These are phyloP conservation scores for Anguilla anguilla DNA, from an alignment of 2,797 vertebrate species.

Conservation along the genomic window DNA sequence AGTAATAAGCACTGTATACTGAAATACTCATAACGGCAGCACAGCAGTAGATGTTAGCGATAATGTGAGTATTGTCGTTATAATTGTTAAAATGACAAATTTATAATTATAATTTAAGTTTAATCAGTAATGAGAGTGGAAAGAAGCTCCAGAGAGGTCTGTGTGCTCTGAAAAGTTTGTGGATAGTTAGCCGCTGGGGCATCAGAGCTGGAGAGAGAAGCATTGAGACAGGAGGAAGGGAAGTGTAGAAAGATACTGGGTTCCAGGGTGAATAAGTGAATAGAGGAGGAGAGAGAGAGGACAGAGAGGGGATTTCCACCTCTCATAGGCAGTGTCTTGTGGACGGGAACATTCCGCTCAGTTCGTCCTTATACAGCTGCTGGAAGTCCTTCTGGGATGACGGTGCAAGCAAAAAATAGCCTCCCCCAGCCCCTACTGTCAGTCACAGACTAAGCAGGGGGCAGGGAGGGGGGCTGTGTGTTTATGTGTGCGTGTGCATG, in stretches of 20 bases:
- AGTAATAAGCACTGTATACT: not conserved
- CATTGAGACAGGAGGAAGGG: not conserved
- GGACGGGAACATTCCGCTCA: constrained; percentile 63
- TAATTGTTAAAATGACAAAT: not conserved
- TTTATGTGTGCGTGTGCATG: constrained; percentile 50
- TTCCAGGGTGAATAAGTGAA: not conserved
- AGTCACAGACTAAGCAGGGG: constrained; percentile 58
- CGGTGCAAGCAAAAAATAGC: constrained; percentile 75
- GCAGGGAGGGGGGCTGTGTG: constrained; percentile 39
- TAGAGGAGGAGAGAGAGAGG: not conserved
- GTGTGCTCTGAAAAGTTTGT: constrained; percentile 38
- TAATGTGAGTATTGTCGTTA: not conserved
- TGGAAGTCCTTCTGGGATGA: constrained; percentile 65
- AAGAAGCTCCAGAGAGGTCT: constrained; percentile 25
- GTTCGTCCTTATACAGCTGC: constrained; percentile 45
- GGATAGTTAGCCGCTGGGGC: not conserved
- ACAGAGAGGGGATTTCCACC: constrained; percentile 15
- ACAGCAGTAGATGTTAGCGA: not conserved
- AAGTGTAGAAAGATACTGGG: not conserved
- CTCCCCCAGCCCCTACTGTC: constrained; percentile 70
- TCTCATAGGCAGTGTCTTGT: constrained; percentile 27
- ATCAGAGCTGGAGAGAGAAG: not conserved
- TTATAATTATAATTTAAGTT: not conserved
- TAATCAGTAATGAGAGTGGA: not conserved
- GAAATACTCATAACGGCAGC: not conserved